Evolutionary conservation across 1,140 invertebrate species (phyloP), one percentile per base, ranked within the genome.

Genomic region (Batillaria attramentaria): DNA sequence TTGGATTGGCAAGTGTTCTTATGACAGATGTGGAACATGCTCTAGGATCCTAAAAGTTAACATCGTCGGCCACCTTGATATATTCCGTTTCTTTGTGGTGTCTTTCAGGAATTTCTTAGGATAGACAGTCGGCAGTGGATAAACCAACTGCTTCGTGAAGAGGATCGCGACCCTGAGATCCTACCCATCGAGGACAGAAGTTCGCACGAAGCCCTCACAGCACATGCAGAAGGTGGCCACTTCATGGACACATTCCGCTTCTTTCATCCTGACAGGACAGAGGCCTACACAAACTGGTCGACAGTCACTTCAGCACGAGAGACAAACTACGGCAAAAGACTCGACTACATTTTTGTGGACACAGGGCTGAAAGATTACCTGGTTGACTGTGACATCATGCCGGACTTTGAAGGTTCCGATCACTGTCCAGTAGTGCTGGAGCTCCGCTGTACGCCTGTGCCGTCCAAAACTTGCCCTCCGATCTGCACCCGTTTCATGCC

Each of bases 241-340:
- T 92, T 93, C 80, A 79, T 92, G 16, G 93, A 94, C 83, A 87
- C 92, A 42, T 94, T 93, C 82, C 89, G 93, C 28, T 83, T 90
- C 54, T 86, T 93, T 41, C 88, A 93, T 85, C 93, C 93, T 28
- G 73, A 86, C 24, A 68, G 88, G 57, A 78, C 84, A 72, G 85
- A 91, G 39, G 91, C 91, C 5, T 94, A 90, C 84, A 93, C 93
- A 16, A 93, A 93, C 84, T 94, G 93, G 93, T 90, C 89, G 78
- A 92, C 91, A 0, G 79, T 84, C 57, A 91, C 90, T 2, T 91
- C 90, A 69, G 92, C 92, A 13, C 83, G 93, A 54, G 77, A 87
- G 46, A 93, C 91, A n/a, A 94, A 94, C 86, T 94, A 92, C 87
- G 93, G 93, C 24, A 90, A 91, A 43, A 82, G 93, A 35, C 91